These are phyloP conservation scores for Platyrinchus mystaceus DNA, from an alignment of 2,797 vertebrate species.

Conservation along the genomic window DNA sequence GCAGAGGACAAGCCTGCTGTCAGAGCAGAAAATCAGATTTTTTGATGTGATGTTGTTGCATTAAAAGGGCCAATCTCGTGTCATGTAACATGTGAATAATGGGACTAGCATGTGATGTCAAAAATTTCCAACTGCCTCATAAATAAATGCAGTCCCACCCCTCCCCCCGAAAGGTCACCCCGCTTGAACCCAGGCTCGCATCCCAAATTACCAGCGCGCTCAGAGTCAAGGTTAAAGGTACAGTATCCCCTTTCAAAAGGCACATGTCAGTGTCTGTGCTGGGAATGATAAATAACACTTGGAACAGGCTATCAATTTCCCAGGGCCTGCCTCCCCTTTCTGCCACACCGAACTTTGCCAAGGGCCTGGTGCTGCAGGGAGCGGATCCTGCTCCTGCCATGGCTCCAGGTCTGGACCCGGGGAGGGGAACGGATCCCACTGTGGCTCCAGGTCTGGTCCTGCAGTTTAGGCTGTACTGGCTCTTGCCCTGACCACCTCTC, in stretches of 20 bases:
- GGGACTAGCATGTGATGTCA: constrained; percentile 77
- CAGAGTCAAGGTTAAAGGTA: constrained; percentile 80
- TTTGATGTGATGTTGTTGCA: constrained; percentile 71
- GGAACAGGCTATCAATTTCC: constrained; percentile 64
- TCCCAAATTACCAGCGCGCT: constrained; percentile 73
- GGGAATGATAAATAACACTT: constrained; percentile 72
- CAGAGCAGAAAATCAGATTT: constrained; percentile 71
- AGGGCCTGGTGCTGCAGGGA: not conserved
- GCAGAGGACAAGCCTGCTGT: constrained; percentile 58
- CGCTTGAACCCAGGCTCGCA: constrained; percentile 66
- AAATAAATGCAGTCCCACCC: constrained; percentile 75
- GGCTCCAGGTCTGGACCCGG: not conserved
- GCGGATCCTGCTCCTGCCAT: not conserved
- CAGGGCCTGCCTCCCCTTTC: constrained; percentile 4
- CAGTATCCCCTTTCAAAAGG: constrained; percentile 79
- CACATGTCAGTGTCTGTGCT: constrained; percentile 69
- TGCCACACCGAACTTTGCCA: not conserved
- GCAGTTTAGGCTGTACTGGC: rapidly evolving
- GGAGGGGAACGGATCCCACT: not conserved
- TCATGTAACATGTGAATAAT: constrained; percentile 78
- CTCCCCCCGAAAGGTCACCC: constrained; percentile 73
- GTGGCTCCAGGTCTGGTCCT: rapidly evolving
- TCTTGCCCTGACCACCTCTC: not conserved
- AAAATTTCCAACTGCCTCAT: constrained; percentile 74
- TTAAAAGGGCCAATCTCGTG: constrained; percentile 76